Evolutionary conservation across 2,888 invertebrate species (phyloP).

Genomic region (Agrotis clavis): DNA sequence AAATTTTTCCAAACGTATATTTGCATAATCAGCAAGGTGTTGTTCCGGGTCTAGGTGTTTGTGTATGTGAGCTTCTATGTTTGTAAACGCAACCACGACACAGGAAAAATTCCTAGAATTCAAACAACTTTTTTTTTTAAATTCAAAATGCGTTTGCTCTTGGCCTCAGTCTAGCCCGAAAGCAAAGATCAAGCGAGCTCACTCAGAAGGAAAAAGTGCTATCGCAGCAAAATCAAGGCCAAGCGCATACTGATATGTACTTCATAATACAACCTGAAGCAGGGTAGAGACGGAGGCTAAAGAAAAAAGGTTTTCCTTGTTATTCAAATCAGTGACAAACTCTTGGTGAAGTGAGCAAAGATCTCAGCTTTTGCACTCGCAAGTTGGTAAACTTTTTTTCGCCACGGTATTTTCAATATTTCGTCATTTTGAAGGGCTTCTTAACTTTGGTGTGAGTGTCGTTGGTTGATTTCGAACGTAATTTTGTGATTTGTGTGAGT

Average conservation of each 20-base stretch:
- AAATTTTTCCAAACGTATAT: no score
- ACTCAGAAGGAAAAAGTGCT: background rate
- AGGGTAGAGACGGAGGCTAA: slow-evolving; percentile 48
- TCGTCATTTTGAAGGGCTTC: slow-evolving; percentile 56
- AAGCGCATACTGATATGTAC: slow-evolving; percentile 19
- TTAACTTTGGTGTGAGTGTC: slow-evolving; percentile 32
- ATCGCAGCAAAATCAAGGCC: slow-evolving; percentile 9
- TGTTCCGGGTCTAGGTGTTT: no score
- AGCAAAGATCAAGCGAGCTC: no score
- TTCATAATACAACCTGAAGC: slow-evolving; percentile 59
- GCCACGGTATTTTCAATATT: slow-evolving; percentile 70
- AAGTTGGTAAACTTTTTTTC: slow-evolving; percentile 73
- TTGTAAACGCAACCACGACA: no score
- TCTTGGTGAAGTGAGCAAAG: slow-evolving; percentile 74
- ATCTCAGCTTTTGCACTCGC: slow-evolving; percentile 76
- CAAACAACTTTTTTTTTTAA: no score
- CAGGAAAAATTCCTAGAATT: no score
- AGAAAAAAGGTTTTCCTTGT: slow-evolving; percentile 86
- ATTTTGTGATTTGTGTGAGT: slow-evolving; percentile 7
- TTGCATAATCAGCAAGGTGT: no score
- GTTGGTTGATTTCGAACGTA: slow-evolving; percentile 19
- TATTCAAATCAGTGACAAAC: slow-evolving; percentile 87
- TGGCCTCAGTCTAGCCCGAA: no score
- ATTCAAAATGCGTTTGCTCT: no score
- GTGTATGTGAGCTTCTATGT: no score